These are phyloP conservation scores for Acropternis orthonyx DNA, from an alignment of 2,797 vertebrate genomes.

Conservation along the genomic window DNA sequence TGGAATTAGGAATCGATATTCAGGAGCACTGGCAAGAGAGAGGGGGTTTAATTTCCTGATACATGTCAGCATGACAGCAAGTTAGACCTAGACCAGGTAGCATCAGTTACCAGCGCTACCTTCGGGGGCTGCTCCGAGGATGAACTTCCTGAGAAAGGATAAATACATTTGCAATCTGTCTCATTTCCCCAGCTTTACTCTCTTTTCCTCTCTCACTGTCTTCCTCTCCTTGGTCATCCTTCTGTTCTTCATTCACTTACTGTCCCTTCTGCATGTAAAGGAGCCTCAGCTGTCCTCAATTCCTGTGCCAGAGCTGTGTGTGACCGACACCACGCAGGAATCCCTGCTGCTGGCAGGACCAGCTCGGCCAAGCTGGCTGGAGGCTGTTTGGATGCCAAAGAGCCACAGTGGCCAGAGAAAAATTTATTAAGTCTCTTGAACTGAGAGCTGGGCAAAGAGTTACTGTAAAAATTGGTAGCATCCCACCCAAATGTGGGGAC, in stretches of 20 bases:
- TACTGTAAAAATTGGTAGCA: neutral
- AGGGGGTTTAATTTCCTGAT: slow-evolving; percentile 16
- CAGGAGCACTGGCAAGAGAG: slow-evolving; percentile 1
- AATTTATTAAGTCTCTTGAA: neutral
- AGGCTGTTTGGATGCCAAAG: neutral
- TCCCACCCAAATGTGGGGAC: neutral
- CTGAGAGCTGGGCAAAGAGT: neutral
- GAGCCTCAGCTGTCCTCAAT: neutral
- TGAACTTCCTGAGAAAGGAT: neutral
- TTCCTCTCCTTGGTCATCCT: neutral
- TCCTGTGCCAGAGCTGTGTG: neutral
- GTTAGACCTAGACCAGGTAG: slow-evolving; percentile 43
- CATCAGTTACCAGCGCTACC: slow-evolving; percentile 23
- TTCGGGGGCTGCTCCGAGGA: neutral
- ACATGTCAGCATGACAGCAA: neutral
- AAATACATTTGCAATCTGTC: neutral
- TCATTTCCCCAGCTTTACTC: neutral
- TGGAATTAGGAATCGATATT: slow-evolving; percentile 50
- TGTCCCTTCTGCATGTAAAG: neutral
- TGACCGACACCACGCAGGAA: neutral
- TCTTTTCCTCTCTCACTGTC: neutral
- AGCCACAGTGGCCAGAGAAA: neutral
- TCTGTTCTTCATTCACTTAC: neutral
- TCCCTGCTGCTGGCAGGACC: neutral
- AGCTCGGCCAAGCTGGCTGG: neutral